Percentiles rank a stretch among this genome's conserved stretches.
Evolutionary conservation across 2,888 invertebrate genomes (phyloP).

Genomic region (Cephonodes hylas): DNA sequence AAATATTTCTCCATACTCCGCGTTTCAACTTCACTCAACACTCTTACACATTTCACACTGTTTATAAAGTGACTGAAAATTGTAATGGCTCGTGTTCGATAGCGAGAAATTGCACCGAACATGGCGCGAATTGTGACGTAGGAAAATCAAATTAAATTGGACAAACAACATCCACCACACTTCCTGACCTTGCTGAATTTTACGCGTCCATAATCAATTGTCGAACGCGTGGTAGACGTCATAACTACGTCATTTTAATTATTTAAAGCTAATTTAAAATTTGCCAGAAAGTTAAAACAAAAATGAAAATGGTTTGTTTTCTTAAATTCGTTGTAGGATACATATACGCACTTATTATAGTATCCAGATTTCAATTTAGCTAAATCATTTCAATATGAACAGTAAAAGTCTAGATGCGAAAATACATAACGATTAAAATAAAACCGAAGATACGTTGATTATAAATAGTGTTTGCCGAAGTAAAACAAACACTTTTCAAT

Average conservation of each 20-base stretch:
- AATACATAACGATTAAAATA: too few species aligned
- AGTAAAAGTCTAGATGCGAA: too few species aligned
- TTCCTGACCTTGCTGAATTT: background rate
- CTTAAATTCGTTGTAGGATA: too few species aligned
- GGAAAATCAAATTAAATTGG: conserved; percentile 8
- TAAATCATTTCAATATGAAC: too few species aligned
- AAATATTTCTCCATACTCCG: background rate
- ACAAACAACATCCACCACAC: conserved; percentile 6
- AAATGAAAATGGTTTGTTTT: too few species aligned
- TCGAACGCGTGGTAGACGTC: background rate
- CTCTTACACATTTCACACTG: conserved; percentile 7
- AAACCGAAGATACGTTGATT: too few species aligned
- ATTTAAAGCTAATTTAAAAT: too few species aligned
- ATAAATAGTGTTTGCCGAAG: too few species aligned
- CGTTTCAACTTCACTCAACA: background rate
- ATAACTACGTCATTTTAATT: background rate
- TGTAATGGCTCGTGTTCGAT: background rate
- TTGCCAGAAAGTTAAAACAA: too few species aligned
- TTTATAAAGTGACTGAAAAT: conserved; percentile 2
- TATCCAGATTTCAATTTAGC: too few species aligned
- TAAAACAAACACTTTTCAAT: too few species aligned
- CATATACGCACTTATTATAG: background rate
- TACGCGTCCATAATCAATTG: background rate
- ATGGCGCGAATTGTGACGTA: background rate
- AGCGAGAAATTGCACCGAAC: conserved; percentile 2